phyloP scores from a whole-genome alignment of 2,113 vertebrate genomes.

The Xerus inauris region DNA sequence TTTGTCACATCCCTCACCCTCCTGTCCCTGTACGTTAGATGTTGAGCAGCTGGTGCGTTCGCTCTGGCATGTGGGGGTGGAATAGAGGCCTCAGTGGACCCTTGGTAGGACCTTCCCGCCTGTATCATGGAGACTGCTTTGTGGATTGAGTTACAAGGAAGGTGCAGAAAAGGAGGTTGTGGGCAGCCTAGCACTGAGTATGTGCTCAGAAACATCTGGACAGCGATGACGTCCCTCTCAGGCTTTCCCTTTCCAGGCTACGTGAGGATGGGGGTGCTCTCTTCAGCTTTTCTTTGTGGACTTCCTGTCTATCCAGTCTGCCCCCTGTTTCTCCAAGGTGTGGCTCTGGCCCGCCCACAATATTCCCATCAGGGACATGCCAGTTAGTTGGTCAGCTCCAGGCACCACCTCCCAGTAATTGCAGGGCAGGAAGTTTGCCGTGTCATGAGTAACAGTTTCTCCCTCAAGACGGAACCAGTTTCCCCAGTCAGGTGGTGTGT shows the following conservation, averaged over 20 bases:
- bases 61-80: background rate
- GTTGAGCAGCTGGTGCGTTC: background rate
- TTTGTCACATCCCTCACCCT: background rate
- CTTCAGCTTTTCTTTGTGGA: background rate
- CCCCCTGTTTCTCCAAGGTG: background rate
- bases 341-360: background rate
- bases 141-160: background rate
- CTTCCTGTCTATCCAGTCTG: background rate
- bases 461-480: slow-evolving; percentile 45
- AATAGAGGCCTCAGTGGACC: background rate
- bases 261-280: background rate
- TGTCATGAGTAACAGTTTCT: background rate
- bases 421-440: background rate
- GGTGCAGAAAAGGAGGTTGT: background rate
- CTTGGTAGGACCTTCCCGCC: background rate
- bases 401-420: background rate
- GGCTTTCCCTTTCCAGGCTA: background rate
- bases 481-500: slow-evolving; percentile 23
- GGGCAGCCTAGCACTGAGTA: background rate
- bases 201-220: background rate
- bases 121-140: background rate
- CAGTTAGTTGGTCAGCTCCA: background rate
- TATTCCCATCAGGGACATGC: background rate
- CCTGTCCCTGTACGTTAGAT: background rate
- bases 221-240: background rate